phyloP scores from a whole-genome alignment of 1,140 invertebrate species.

The Dendrolimus kikuchii region DNA sequence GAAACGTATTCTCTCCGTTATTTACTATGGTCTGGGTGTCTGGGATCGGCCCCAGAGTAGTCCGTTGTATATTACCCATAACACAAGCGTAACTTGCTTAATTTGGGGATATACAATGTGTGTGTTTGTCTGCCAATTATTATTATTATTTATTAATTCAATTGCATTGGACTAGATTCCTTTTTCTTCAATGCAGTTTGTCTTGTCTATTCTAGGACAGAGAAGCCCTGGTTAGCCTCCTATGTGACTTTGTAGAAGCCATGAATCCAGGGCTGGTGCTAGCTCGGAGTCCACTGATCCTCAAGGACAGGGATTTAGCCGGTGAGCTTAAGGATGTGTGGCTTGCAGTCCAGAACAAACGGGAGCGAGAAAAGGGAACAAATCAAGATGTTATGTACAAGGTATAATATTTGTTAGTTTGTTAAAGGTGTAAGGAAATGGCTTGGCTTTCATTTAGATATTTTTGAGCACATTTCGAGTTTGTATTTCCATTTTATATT shows the following conservation, averaged over 20 bases:
- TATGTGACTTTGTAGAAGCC: constrained; percentile 80
- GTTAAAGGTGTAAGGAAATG: too few relatives aligned
- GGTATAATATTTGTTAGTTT: constrained; percentile 20
- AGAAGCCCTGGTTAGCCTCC: constrained; percentile 75
- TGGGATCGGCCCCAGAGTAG: too few relatives aligned
- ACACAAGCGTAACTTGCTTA: too few relatives aligned
- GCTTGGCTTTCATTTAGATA: not conserved
- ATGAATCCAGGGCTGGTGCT: constrained; percentile 78
- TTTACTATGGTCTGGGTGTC: too few relatives aligned
- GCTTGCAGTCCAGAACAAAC: constrained; percentile 78
- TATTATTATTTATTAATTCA: too few relatives aligned
- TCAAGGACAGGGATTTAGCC: constrained; percentile 79
- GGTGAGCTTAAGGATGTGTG: constrained; percentile 83
- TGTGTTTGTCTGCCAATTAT: too few relatives aligned
- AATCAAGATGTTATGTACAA: constrained; percentile 68
- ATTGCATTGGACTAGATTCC: too few relatives aligned
- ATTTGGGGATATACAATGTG: too few relatives aligned
- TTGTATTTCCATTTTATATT: too few relatives aligned
- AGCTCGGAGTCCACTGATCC: constrained; percentile 73
- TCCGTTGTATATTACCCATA: too few relatives aligned
- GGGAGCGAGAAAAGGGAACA: constrained; percentile 73
- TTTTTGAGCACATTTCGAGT: not conserved
- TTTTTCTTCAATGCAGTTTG: too few relatives aligned
- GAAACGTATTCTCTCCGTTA: too few relatives aligned
- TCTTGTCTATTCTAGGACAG: constrained; percentile 69